Base-by-base conservation (phyloP, 1,140 invertebrate genomes). In the Leptestheria dahalacensis region DNA sequence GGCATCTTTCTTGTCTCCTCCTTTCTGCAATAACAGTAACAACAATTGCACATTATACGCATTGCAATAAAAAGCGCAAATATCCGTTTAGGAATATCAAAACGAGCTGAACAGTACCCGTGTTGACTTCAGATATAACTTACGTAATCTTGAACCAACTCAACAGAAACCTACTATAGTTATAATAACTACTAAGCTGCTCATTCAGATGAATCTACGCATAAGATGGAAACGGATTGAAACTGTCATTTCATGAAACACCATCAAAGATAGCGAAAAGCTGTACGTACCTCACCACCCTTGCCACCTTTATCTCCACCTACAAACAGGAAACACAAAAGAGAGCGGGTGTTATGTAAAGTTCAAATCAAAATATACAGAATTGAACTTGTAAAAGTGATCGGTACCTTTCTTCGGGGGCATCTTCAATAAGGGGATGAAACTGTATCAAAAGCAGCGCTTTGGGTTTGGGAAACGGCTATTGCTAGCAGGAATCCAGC, bases 401-500 rank as follows among this genome's bases (percentile, higher is more conserved):
- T 24, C 46, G 11, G 10, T 60, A 60, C 58, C 58, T 60, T 60
- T 60, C 58, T 60, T 60, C 48, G 58, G 58, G 15, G 58, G 58
- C 58, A 60, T 60, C 52, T 41, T 41, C 23, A 20, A 25, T 56
- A 1, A 56, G 53, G 28, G 33, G 15, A 41, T 15, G 6, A 9
- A 9, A 9, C 33, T 41, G 33, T 9, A 41, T 41, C 6, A 41
- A 41, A 41, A 56, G 53, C 53, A 41, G 33, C 53, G 53, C 12
- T 3, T 9, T 41, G 33, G 33, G 15, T 15, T 41, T 6, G 33
- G 15, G 24, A 49, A 41, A 10, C 1, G 26, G 58, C n/a, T 50
- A 29, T 9, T n/a, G 33, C 23, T 28, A 28, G 23, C 57, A 47
- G 50, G 55, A 21, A 28, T 25, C 46, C 48, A 23, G 21, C 23